Evolutionary conservation across 2,113 vertebrate genomes (phyloP).

Genomic region (Hippocampus comes): DNA sequence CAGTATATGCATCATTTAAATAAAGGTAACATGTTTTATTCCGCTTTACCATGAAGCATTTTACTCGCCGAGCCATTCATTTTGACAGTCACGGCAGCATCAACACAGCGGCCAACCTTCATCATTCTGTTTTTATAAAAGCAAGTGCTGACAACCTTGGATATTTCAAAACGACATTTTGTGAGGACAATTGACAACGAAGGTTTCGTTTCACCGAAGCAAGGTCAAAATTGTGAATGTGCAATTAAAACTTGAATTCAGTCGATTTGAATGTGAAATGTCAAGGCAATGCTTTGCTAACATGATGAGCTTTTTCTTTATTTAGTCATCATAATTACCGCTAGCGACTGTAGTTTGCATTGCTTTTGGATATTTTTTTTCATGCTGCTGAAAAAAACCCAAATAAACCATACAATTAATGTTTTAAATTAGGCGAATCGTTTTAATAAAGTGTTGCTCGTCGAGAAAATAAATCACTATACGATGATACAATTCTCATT

Average conservation of each 20-base stretch:
- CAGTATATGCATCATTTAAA: background rate
- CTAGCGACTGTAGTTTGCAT: background rate
- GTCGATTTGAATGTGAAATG: background rate
- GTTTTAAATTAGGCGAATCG: background rate
- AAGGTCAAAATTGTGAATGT: background rate
- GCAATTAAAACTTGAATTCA: background rate
- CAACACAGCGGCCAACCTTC: background rate
- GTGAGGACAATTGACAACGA: background rate
- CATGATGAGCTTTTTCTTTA: background rate
- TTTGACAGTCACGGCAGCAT: background rate
- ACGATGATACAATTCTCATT: background rate
- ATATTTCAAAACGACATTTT: background rate
- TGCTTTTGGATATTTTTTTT: background rate
- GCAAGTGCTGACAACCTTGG: background rate
- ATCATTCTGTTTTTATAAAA: background rate
- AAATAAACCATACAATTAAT: background rate
- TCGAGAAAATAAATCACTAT: background rate
- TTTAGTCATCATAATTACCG: background rate
- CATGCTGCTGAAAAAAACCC: background rate
- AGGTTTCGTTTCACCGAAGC: background rate
- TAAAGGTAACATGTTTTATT: background rate
- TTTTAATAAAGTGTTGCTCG: background rate
- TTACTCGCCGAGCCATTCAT: background rate
- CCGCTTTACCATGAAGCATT: no score
- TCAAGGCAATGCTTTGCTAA: background rate